Conservation (phyloP, 2,888 invertebrate genomes). For the Philaethria dido region DNA sequence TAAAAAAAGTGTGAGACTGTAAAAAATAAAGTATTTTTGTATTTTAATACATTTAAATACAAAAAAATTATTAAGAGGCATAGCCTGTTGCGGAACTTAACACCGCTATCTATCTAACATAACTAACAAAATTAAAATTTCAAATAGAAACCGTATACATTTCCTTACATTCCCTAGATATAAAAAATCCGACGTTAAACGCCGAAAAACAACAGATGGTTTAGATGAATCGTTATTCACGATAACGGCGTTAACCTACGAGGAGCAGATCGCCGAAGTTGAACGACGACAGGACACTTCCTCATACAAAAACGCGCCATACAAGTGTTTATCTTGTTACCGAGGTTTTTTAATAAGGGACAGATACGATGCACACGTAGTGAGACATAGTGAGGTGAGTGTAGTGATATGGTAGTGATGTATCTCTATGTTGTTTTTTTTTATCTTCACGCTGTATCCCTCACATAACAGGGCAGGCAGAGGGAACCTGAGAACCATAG, state of each 20-base stretch:
- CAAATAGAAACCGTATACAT: no score
- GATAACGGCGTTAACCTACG: constrained; percentile 61
- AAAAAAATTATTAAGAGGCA: no score
- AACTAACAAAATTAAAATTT: no score
- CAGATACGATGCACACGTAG: constrained; percentile 62
- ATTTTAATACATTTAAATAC: no score
- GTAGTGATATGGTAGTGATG: neutral
- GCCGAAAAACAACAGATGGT: constrained; percentile 57
- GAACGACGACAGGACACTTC: constrained; percentile 58
- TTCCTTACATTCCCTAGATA: constrained; percentile 61
- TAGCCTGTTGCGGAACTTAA: no score
- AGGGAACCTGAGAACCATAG: no score
- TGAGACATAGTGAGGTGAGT: constrained; percentile 69
- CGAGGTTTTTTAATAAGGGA: constrained; percentile 66
- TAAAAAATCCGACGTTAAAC: constrained; percentile 63
- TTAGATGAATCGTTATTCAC: constrained; percentile 68
- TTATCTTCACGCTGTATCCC: neutral
- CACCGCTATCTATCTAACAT: no score
- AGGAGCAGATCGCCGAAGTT: constrained; percentile 70
- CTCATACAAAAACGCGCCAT: constrained; percentile 57
- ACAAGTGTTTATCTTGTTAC: constrained; percentile 64
- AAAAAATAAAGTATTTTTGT: no score
- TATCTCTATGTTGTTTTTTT: neutral
- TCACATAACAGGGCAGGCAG: no score
- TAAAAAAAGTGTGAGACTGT: no score